Conservation (phyloP, 2,888 invertebrate species). For the Ptilodon capucinus region DNA sequence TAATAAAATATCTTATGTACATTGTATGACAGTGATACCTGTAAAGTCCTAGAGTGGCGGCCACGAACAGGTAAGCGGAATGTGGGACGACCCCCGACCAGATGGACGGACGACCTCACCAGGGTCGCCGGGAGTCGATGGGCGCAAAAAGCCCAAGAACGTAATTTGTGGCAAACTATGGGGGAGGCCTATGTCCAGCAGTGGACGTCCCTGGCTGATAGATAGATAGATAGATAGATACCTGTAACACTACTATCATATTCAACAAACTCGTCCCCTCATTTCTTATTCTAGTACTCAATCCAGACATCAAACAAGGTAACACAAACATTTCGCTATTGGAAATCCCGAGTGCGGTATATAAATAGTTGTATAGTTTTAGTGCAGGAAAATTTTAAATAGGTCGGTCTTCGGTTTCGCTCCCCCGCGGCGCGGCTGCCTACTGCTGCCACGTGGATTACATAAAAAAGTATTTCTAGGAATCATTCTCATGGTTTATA, state of each 20-base stretch:
- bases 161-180: too few relatives aligned
- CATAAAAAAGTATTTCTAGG: slow-evolving; percentile 7
- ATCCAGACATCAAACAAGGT: slow-evolving; percentile 34
- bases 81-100: too few relatives aligned
- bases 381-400: slow-evolving; percentile 52
- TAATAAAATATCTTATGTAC: too few relatives aligned
- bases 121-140: too few relatives aligned
- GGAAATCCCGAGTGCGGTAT: slow-evolving; percentile 52
- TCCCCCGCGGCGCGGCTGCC: slow-evolving; percentile 47
- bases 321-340: slow-evolving; percentile 39
- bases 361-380: slow-evolving; percentile 46
- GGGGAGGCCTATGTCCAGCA: too few relatives aligned
- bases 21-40: too few relatives aligned
- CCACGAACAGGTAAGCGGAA: too few relatives aligned
- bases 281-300: slow-evolving; percentile 10
- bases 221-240: too few relatives aligned
- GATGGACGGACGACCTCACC: too few relatives aligned
- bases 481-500: not conserved
- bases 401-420: slow-evolving; percentile 50
- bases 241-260: not conserved
- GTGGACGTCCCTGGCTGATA: too few relatives aligned
- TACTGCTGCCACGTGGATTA: slow-evolving; percentile 11
- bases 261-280: not conserved
- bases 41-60: too few relatives aligned
- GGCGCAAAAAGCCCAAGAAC: too few relatives aligned